These are phyloP conservation scores for crab-eating macaque (Macaca fascicularis) DNA, from an alignment of 2,113 vertebrate species.

Conservation along the genomic window DNA sequence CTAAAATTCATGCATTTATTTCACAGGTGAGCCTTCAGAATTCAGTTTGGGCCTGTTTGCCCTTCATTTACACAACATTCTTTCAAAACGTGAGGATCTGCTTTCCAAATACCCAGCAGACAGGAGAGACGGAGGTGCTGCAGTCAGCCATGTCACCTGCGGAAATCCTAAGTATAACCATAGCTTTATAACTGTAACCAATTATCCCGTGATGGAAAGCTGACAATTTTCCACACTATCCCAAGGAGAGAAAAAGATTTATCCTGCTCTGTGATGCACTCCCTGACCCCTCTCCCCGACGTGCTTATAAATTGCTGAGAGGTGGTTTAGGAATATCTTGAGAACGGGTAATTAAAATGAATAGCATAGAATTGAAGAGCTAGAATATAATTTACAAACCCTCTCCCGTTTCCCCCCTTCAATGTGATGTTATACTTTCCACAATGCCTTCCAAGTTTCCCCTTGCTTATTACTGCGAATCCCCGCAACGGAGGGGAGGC, in stretches of 20 bases:
- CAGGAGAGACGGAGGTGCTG: not conserved
- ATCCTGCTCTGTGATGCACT: not conserved
- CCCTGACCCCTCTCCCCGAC: not conserved
- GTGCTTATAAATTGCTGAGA: not conserved
- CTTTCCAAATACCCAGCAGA: not conserved
- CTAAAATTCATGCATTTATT: not conserved
- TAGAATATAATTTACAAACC: not conserved
- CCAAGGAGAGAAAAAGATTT: not conserved
- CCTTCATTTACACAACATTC: not conserved
- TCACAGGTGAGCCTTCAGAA: not conserved
- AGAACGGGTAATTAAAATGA: not conserved
- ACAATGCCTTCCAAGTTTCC: not conserved
- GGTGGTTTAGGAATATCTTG: not conserved
- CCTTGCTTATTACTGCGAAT: not conserved
- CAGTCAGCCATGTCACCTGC: not conserved
- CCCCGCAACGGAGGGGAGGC: not conserved
- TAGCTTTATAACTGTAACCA: not conserved
- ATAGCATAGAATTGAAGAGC: not conserved
- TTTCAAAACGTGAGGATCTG: not conserved
- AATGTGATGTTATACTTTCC: not conserved
- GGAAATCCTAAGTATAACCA: not conserved
- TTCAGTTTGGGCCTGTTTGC: not conserved
- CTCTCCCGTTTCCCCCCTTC: fast-evolving
- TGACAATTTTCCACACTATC: not conserved
- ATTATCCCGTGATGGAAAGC: not conserved